These are phyloP conservation scores for Limonius californicus DNA, from an alignment of 1,140 invertebrate genomes.

Conservation along the genomic window DNA sequence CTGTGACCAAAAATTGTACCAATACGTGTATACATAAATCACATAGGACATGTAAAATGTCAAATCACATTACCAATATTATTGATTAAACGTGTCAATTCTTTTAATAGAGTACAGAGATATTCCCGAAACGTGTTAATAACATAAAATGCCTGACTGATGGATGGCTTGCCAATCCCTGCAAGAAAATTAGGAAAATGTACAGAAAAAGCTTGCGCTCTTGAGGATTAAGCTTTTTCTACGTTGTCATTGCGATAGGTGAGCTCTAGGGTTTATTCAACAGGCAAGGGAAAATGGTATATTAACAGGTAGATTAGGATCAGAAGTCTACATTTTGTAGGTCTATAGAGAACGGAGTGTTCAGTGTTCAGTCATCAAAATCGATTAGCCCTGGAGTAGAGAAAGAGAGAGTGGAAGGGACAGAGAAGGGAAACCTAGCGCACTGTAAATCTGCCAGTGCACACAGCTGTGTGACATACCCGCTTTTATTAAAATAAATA, in stretches of 20 bases:
- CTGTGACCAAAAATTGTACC: too few species aligned
- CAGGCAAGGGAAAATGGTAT: not conserved
- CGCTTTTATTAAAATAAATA: slow-evolving; percentile 20
- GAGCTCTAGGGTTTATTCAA: not conserved
- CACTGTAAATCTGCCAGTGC: slow-evolving; percentile 7
- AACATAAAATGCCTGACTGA: too few species aligned
- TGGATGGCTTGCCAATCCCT: too few species aligned
- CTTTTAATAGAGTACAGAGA: too few species aligned
- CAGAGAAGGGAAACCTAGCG: not conserved
- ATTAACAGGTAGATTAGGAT: slow-evolving; percentile 7
- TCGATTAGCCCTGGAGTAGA: slow-evolving; percentile 17
- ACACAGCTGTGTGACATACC: slow-evolving; percentile 12
- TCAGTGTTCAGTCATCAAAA: slow-evolving; percentile 17
- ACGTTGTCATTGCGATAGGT: not conserved
- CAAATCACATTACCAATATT: too few species aligned
- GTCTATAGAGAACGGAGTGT: slow-evolving; percentile 9
- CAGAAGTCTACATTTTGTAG: slow-evolving; percentile 11
- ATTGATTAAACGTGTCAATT: too few species aligned
- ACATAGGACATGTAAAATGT: too few species aligned
- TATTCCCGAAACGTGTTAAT: too few species aligned
- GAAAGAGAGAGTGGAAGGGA: not conserved
- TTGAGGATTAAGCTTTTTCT: not conserved
- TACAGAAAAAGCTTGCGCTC: too few species aligned
- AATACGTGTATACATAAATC: too few species aligned
- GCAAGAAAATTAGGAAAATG: too few species aligned